phyloP scores from a whole-genome alignment of 2,888 invertebrate species.

The Drosophila acutilabella region DNA sequence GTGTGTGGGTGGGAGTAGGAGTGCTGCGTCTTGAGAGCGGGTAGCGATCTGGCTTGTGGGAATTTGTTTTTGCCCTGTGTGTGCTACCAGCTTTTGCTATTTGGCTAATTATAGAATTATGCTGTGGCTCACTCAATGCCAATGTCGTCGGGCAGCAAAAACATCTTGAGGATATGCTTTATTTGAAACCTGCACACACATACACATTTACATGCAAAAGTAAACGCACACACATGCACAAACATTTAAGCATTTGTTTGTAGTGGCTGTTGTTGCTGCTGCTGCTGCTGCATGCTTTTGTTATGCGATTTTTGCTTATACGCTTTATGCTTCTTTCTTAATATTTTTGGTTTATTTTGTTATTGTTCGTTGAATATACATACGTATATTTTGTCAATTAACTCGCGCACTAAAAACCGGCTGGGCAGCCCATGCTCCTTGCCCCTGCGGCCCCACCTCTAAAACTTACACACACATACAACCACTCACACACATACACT shows the following conservation, averaged over 20 bases:
- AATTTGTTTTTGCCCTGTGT: constrained; percentile 13
- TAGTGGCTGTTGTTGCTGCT: constrained; percentile 15
- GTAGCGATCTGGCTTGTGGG: constrained; percentile 2
- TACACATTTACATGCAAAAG: constrained; percentile 9
- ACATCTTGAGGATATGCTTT: constrained; percentile 42
- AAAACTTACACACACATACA: constrained; percentile 23
- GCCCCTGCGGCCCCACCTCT: constrained; percentile 33
- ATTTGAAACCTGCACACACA: constrained; percentile 38
- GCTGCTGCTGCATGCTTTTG: constrained; percentile 46
- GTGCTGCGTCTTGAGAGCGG: not conserved
- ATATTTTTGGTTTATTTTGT: constrained; percentile 30
- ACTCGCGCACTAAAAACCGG: constrained; percentile 71
- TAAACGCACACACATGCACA: constrained; percentile 12
- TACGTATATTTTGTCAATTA: constrained; percentile 67
- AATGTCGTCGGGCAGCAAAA: constrained; percentile 13
- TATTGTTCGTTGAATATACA: constrained; percentile 21
- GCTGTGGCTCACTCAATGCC: constrained; percentile 28
- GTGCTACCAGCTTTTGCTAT: not conserved
- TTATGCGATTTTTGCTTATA: constrained; percentile 45
- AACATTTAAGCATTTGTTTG: constrained; percentile 47
- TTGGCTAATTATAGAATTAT: constrained; percentile 49
- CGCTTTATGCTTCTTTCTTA: constrained; percentile 47
- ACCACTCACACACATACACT: constrained; percentile 20
- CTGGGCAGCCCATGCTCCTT: constrained; percentile 63
- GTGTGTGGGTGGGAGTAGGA: constrained; percentile 17